Conservation (phyloP, 2,113 vertebrate genomes). For the Illadopsis cleaveri region DNA sequence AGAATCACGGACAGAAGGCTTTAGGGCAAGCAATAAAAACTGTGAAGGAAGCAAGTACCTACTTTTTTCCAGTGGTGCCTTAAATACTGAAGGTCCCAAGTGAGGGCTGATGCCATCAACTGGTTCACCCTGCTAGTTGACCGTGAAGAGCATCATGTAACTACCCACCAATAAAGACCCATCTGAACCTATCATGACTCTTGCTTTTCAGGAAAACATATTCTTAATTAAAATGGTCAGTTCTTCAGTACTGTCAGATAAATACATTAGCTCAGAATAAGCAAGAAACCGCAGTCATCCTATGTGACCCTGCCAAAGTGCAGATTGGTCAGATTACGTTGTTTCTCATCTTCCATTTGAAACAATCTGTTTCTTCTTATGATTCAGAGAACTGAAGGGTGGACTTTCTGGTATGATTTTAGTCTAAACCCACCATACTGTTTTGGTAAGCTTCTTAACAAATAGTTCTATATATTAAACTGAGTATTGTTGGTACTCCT, state of each 20-base stretch:
- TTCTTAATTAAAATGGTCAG: background rate
- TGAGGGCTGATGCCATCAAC: background rate
- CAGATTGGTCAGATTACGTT: background rate
- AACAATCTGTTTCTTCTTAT: slow-evolving; percentile 15
- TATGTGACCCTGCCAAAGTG: background rate
- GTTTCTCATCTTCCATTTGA: background rate
- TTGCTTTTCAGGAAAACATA: background rate
- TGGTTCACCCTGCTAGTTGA: background rate
- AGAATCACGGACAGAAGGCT: background rate
- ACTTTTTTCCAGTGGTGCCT: background rate
- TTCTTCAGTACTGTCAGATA: background rate
- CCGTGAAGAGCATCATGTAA: background rate
- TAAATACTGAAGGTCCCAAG: background rate
- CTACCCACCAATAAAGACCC: background rate
- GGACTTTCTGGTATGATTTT: background rate
- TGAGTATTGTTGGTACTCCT: background rate
- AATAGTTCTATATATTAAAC: background rate
- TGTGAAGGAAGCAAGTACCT: background rate
- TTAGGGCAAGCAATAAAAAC: background rate
- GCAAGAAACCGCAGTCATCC: background rate
- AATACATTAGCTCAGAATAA: background rate
- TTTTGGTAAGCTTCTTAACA: slow-evolving; percentile 25
- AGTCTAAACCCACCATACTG: background rate
- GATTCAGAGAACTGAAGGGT: slow-evolving; percentile 16
- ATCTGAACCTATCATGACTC: background rate